phyloP scores from a whole-genome alignment of 2,113 vertebrate genomes.

The Cyrtonyx montezumae region DNA sequence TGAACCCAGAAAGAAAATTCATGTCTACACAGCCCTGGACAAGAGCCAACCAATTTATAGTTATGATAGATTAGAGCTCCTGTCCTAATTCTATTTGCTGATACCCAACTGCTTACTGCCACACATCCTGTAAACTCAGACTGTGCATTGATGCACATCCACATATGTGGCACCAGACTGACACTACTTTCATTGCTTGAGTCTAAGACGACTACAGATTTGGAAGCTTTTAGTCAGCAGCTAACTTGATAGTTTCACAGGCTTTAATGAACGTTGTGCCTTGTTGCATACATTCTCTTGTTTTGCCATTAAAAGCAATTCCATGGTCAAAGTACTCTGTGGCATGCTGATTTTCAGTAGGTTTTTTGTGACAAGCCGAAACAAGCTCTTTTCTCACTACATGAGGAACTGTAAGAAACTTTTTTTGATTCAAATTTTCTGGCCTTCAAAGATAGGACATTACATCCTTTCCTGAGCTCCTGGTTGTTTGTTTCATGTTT shows the following conservation, averaged over 20 bases:
- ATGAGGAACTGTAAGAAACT: neutral
- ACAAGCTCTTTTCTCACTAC: neutral
- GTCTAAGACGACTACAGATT: neutral
- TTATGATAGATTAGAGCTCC: conserved; percentile 2
- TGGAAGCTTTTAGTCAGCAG: conserved; percentile 62
- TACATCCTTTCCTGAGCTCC: neutral
- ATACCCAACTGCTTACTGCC: neutral
- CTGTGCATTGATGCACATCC: conserved; percentile 26
- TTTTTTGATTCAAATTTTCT: neutral
- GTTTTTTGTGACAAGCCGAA: neutral
- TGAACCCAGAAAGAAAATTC: conserved; percentile 18
- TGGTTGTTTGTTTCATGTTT: neutral
- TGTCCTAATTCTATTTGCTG: conserved; percentile 47
- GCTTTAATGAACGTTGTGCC: conserved; percentile 4
- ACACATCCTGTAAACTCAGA: conserved; percentile 51
- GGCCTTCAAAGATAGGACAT: neutral
- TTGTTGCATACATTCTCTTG: neutral
- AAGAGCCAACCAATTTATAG: neutral
- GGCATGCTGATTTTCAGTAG: neutral
- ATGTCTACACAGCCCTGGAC: neutral
- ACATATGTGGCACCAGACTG: conserved; percentile 10
- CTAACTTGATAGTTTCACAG: conserved; percentile 9
- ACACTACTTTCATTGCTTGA: neutral
- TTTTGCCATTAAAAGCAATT: conserved; percentile 12
- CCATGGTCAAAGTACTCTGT: neutral